These are phyloP conservation scores for Lepus europaeus DNA, from an alignment of 2,113 vertebrate species.

Conservation along the genomic window DNA sequence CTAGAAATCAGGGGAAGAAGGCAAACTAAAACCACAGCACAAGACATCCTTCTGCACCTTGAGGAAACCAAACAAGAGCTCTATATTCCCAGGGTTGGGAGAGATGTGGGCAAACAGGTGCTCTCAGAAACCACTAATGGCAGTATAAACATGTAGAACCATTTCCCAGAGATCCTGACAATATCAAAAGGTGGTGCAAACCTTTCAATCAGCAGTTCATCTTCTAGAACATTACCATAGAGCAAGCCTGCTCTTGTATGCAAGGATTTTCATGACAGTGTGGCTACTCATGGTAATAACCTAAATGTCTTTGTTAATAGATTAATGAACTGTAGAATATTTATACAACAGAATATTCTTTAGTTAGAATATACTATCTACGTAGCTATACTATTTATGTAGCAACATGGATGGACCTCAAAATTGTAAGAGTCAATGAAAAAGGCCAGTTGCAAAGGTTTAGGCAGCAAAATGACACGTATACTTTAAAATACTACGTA, in stretches of 20 bases:
- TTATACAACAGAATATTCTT: neutral
- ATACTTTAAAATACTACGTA: neutral
- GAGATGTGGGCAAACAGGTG: neutral
- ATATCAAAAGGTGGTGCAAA: neutral
- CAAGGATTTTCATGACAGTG: neutral
- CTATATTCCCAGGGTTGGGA: neutral
- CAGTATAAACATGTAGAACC: neutral
- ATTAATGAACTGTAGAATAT: neutral
- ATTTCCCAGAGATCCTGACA: neutral
- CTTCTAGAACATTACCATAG: neutral
- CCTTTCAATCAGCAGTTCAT: neutral
- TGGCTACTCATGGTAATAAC: neutral
- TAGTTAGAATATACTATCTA: neutral
- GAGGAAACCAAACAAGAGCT: conserved; percentile 4
- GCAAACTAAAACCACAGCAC: neutral
- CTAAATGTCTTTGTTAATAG: neutral
- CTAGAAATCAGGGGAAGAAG: neutral
- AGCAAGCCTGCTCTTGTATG: neutral
- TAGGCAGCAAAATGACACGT: neutral
- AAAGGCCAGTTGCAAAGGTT: neutral
- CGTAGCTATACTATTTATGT: too few species aligned
- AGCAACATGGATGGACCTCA: neutral
- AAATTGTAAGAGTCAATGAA: neutral
- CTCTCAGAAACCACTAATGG: neutral
- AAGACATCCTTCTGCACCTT: neutral